Percentiles rank a stretch among this genome's conserved stretches.
Evolutionary conservation across 2,797 vertebrate genomes (phyloP).

Genomic region (Enteromius radiatus): DNA sequence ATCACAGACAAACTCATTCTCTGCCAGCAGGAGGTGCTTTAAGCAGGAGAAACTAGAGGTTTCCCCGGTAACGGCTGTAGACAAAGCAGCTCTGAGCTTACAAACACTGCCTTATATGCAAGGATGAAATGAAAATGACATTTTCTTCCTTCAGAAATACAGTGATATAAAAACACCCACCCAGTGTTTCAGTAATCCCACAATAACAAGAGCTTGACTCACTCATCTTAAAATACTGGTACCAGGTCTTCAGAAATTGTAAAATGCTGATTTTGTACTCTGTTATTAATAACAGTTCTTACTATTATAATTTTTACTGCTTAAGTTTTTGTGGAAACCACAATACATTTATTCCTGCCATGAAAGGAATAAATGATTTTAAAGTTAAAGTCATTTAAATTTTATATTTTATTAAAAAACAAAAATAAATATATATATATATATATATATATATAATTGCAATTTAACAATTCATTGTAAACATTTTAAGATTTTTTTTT

Average conservation of each 20-base stretch:
- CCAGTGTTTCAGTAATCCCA: slow-evolving; percentile 10
- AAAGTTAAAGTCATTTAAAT: too few species aligned
- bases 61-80: too few species aligned
- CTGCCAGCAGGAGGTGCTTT: too few species aligned
- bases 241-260: neutral
- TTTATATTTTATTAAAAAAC: too few species aligned
- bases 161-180: too few species aligned
- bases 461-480: neutral
- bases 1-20: neutral
- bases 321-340: neutral
- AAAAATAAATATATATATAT: too few species aligned
- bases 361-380: neutral
- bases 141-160: too few species aligned
- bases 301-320: neutral
- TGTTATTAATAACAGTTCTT: neutral
- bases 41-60: too few species aligned
- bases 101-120: too few species aligned
- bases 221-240: neutral
- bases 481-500: neutral
- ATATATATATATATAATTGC: neutral
- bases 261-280: neutral
- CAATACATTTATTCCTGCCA: too few species aligned
- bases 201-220: slow-evolving; percentile 30
- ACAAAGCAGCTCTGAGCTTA: too few species aligned
- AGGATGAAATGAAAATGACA: too few species aligned